Base-by-base conservation (phyloP, 2,888 invertebrate genomes). In the Gari tellinella region DNA sequence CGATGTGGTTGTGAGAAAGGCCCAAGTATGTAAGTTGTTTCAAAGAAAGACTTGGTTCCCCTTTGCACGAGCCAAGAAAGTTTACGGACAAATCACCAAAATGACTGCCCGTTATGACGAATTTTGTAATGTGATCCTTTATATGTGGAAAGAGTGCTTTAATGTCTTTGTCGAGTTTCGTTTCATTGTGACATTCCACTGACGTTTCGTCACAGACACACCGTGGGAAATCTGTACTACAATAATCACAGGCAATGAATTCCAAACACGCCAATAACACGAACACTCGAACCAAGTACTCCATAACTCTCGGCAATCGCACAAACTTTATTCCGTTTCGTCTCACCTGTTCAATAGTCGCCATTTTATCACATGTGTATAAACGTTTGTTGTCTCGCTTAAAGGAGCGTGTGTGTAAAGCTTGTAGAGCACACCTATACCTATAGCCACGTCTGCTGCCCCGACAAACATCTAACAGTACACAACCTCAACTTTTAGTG, bases 11-110 rank as follows among this genome's bases (percentile, higher is more conserved):
- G 25, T 64, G 40, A 0, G 76, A 74, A 37, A 86, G 49, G 45
- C 78, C 80, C 38, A 86, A 26, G 0, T 46, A 14, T 23, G 52
- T 73, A 17, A 86, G 52, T 0, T 69, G 38, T 10, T 52, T 19
- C 12, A 79, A 40, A 12, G 45, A 40, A 19, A 77, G 49, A 10
- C 49, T 40, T 2, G 81, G 25, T 5, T 68, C 67, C 0, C 26
- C 48, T 4, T 46, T 25, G 48, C 85, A 85, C 5, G 70, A 64
- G 2, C 85, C 81, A 46, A 85, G 68, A 4, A 78, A 38, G 58
- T 85, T 84, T 19, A 41, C 12, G 0, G 80, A 75, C n/a, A 85
- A 53, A 26, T 84, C 81, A 10, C 21, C 48, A 12, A 85, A 62
- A 17, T 70, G 72, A 45, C 77, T 69, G 8, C 80, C 77, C 1